Evolutionary conservation across 2,113 vertebrate species (phyloP).

Genomic region (Cyrtonyx montezumae): DNA sequence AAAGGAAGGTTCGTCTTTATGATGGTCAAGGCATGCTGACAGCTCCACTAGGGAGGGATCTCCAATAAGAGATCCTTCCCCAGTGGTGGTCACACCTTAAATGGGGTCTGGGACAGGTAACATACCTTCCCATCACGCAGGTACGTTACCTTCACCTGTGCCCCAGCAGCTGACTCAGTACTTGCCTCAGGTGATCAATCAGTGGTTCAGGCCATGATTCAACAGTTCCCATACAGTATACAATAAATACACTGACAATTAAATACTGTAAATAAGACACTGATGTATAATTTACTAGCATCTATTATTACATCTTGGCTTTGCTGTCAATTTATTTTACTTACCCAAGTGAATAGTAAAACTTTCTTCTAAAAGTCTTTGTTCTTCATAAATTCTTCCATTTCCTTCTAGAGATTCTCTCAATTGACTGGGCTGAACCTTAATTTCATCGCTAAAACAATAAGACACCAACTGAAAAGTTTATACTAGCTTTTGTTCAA

Average conservation of each 20-base stretch:
- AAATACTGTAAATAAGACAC: neutral
- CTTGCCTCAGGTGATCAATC: too few relatives aligned
- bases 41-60: too few relatives aligned
- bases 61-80: too few relatives aligned
- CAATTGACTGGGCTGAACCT: conserved; percentile 89
- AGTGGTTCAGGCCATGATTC: too few relatives aligned
- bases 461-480: neutral
- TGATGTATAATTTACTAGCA: neutral
- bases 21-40: too few relatives aligned
- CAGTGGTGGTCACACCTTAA: too few relatives aligned
- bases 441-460: conserved; percentile 92
- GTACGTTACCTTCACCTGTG: too few relatives aligned
- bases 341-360: conserved; percentile 98
- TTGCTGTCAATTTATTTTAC: neutral
- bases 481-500: neutral
- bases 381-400: conserved; percentile 91
- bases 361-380: conserved; percentile 94
- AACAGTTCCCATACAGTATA: too few relatives aligned
- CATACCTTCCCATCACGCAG: too few relatives aligned
- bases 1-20: too few relatives aligned
- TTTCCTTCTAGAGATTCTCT: conserved; percentile 84
- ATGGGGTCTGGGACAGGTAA: too few relatives aligned
- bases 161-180: too few relatives aligned
- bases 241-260: neutral
- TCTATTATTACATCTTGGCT: neutral